These are phyloP conservation scores for Lethenteron reissneri DNA, from an alignment of 2,113 vertebrate genomes.

Conservation along the genomic window DNA sequence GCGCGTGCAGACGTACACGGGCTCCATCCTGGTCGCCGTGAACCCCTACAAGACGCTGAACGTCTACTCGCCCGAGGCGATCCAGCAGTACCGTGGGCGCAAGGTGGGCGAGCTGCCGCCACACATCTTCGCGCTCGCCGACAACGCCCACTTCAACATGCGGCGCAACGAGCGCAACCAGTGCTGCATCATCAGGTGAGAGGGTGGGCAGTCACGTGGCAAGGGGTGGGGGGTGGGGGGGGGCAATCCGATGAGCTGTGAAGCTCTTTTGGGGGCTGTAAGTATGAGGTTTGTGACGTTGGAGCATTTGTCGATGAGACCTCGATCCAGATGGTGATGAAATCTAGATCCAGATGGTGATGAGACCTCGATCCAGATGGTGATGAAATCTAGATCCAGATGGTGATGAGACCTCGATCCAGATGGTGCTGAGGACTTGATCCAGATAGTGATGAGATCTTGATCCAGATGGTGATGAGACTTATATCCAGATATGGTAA, in stretches of 20 bases:
- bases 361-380: too few relatives aligned
- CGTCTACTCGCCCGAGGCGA: constrained; percentile 57
- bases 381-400: too few relatives aligned
- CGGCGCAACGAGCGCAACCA: constrained; percentile 47
- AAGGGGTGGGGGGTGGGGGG: not conserved
- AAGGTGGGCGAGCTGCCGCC: constrained; percentile 65
- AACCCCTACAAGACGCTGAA: constrained; percentile 84
- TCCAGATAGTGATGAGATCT: too few relatives aligned
- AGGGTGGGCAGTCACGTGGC: not conserved
- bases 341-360: too few relatives aligned
- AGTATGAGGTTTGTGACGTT: not conserved
- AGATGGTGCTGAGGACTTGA: too few relatives aligned
- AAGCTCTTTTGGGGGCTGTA: not conserved
- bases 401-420: too few relatives aligned
- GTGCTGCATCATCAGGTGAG: constrained; percentile 82
- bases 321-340: too few relatives aligned
- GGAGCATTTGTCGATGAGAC: not conserved
- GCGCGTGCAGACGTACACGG: constrained; percentile 52
- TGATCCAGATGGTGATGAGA: too few relatives aligned
- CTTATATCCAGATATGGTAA: too few relatives aligned
- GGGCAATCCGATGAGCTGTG: not conserved
- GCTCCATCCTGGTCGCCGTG: constrained; percentile 81
- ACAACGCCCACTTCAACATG: constrained; percentile 85
- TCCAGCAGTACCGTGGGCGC: constrained; percentile 43
- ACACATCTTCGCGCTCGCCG: constrained; percentile 72